These are phyloP conservation scores for Sinodicranocentrus sp. DNA, from an alignment of 2,888 invertebrate species.

Conservation along the genomic window DNA sequence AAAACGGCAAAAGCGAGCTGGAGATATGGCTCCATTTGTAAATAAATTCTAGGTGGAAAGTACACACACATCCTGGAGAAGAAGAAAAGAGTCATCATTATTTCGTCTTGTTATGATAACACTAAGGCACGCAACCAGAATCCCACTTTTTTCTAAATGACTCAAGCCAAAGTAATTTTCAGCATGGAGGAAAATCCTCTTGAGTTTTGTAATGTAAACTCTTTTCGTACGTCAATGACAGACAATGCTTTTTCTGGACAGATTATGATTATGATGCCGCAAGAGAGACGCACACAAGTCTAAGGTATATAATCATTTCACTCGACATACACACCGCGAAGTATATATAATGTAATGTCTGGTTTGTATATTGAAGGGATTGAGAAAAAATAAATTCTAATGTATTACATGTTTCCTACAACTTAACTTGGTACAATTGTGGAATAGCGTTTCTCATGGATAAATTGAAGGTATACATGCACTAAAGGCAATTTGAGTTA, in stretches of 20 bases:
- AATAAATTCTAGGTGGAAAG: no score
- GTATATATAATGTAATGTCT: neutral
- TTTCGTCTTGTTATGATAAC: constrained; percentile 54
- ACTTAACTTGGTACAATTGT: constrained; percentile 18
- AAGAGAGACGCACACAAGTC: neutral
- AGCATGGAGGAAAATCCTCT: constrained; percentile 21
- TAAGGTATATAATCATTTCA: constrained; percentile 47
- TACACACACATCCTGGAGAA: constrained; percentile 30
- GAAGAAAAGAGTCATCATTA: constrained; percentile 38
- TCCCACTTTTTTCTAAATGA: constrained; percentile 17
- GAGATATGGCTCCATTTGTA: neutral
- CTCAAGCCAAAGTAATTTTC: constrained; percentile 52
- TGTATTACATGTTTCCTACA: constrained; percentile 29
- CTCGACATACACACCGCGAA: constrained; percentile 18
- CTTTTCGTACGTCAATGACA: constrained; percentile 6
- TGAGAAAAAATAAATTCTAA: constrained; percentile 27
- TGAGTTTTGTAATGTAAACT: constrained; percentile 37
- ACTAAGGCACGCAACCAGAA: constrained; percentile 54
- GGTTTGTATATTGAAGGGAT: constrained; percentile 22
- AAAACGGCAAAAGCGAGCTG: no score
- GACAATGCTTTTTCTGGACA: neutral
- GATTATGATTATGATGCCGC: constrained; percentile 13
- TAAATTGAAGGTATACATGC: neutral
- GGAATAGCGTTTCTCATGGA: constrained; percentile 2
- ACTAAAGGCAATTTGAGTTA: constrained; percentile 14